Base-by-base conservation (phyloP, 2,113 vertebrate species). In the Pseudorhombus dupliciocellatus region DNA sequence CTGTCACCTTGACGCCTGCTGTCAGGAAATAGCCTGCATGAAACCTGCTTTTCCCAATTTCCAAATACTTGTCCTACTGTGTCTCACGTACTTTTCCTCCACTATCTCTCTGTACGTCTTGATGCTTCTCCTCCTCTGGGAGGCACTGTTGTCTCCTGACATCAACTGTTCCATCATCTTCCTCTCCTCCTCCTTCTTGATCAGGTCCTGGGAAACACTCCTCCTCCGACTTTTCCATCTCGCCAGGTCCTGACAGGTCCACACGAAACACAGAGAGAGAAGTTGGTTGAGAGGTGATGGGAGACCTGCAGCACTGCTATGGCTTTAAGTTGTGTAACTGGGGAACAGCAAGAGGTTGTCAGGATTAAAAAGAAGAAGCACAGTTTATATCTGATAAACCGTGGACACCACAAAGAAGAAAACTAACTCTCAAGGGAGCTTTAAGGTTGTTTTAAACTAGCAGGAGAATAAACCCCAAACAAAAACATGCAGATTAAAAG, bases 101-200 rank as follows among this genome's bases (percentile, higher is more conserved):
- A 99, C 96, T 7, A 99, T 99, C 88, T 99, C 97, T 88, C 94
- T 92, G 92, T 99, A 99, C 14, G 97, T 99, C 92, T 99, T 99
- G 90, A 99, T 96, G 91, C 96, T 98, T 93, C 94, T 97, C 78
- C 97, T 96, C 64, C 98, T 94, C 53, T 95, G 94, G 2, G 93
- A 90, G 0, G n/a, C 50, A 20, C 89, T 89, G 0, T 86, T 77
- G 15, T 91, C 93, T 46, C 92, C 95, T 31, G 93, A 88, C 91
- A 98, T 73, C 46, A 98, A 51, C 65, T 80, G 94, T 90, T 98
- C 97, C 96, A 98, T 97, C 92, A 94, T 95, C 89, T 97, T 98
- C 79, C 98, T 96, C 90, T 98, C 96, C 62, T 98, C 96, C 80
- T 99, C 97, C 89, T 98, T 98, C 89, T 97, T 99, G 67, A 99